Base-by-base conservation (phyloP, 1,140 invertebrate genomes). In the Colletes latitarsis region DNA sequence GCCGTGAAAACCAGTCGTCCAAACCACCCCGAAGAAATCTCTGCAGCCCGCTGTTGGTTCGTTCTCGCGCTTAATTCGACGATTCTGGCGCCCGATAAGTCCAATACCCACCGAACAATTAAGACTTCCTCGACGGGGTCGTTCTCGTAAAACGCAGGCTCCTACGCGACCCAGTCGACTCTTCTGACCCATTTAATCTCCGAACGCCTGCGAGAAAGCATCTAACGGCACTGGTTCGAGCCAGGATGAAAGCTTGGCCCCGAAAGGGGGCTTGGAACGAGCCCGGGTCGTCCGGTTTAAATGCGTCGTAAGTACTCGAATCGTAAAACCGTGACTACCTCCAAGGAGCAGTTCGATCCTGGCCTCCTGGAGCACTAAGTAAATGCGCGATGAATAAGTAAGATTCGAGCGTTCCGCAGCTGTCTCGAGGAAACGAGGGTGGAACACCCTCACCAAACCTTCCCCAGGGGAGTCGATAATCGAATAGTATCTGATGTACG, bases 361-460 rank as follows among this genome's bases (percentile, higher is more conserved):
- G 12, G 17, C 52, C 73, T 77, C 60, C 39, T 15, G 67, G 64
- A 41, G 74, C 58, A 84, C 85, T 87, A 88, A 89, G 88, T 89
- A 89, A 89, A 89, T 85, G 88, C 81, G 64, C 84, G 88, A 87
- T 89, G 88, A 89, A 89, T 89, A 89, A 89, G 84, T 89, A 78
- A 87, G 81, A 57, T 58, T 30, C 72, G 69, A 76, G 73, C 57
- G 75, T 77, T 72, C 52, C 73, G 68, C 81, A 72, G 69, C 74
- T 64, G 70, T 84, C 63, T 30, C n/a, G 53, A 80, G 72, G 39
- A 73, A 21, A 8, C 80, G 46, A n/a, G 10, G 21, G n/a, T 15
- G 74, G 69, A 68, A 62, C 43, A 62, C 49, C 52, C 66, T 79
- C 10, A 2, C 63, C 30, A 10, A 10, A 67, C 21, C 62, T 60